phyloP scores from a whole-genome alignment of 2,113 vertebrate genomes.

The Tragelaphus scriptus region DNA sequence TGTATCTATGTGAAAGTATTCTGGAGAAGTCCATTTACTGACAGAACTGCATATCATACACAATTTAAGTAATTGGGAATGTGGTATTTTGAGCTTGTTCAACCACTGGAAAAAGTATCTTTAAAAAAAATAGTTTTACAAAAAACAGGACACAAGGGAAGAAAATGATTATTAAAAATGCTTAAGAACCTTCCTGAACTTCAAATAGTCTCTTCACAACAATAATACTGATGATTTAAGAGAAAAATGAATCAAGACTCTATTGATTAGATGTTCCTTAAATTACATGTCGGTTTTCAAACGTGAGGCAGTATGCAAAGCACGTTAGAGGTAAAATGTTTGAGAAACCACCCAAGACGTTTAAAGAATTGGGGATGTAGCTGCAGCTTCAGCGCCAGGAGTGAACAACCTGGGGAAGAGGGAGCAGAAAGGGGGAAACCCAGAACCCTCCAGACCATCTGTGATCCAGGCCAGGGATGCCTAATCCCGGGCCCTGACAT shows the following conservation, averaged over 20 bases:
- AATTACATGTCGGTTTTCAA: conserved; percentile 71
- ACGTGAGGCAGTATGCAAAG: conserved; percentile 62
- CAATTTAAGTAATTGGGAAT: conserved; percentile 57
- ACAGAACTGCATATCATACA: not conserved
- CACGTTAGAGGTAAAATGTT: conserved; percentile 60
- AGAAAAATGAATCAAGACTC: conserved; percentile 74
- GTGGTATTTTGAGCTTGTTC: conserved; percentile 64
- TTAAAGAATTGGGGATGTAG: conserved; percentile 28
- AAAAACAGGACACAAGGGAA: conserved; percentile 51
- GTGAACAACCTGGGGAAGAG: not conserved
- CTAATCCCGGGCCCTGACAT: not conserved
- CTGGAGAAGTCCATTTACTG: conserved; percentile 10
- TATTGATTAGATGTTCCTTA: conserved; percentile 76
- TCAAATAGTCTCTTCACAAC: conserved; percentile 72
- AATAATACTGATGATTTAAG: conserved; percentile 77
- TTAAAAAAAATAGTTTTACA: conserved; percentile 56
- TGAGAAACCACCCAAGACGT: conserved; percentile 51
- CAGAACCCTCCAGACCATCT: not conserved
- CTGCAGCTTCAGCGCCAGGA: not conserved
- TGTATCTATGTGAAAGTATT: not conserved
- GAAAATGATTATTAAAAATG: conserved; percentile 76
- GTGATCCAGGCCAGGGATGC: not conserved
- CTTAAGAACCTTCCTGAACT: conserved; percentile 75
- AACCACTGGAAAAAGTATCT: conserved; percentile 63
- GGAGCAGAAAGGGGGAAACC: not conserved